Conservation (phyloP, 2,888 invertebrate genomes). For the Caenorhabditis parvicauda region DNA sequence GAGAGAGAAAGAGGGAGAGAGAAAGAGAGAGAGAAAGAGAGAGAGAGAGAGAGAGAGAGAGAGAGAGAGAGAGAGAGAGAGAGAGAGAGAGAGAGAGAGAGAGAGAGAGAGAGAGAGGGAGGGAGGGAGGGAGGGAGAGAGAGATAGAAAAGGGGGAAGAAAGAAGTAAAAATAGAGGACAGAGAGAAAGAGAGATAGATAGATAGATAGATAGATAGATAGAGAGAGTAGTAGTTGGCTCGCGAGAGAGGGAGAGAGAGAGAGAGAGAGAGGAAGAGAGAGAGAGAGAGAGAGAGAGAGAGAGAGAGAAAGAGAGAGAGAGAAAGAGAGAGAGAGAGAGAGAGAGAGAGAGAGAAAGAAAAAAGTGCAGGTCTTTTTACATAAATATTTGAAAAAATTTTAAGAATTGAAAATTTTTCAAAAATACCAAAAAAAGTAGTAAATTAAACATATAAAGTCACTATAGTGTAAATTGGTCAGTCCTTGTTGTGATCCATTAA, state of each 20-base stretch:
- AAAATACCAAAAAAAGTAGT: no score
- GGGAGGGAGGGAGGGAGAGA: background rate
- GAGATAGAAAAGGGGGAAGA: background rate
- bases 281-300: conserved; percentile 13
- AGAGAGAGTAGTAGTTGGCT: conserved; percentile 7
- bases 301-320: conserved; percentile 9
- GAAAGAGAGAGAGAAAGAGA: background rate
- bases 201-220: conserved; percentile 9
- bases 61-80: background rate
- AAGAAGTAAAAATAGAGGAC: conserved; percentile 1
- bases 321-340: background rate
- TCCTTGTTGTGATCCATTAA: no score
- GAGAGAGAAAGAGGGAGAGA: conserved; percentile 5
- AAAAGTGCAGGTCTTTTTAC: background rate
- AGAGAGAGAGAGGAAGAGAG: conserved; percentile 2
- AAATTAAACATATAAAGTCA: no score
- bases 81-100: conserved; percentile 1
- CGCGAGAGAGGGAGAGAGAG: background rate
- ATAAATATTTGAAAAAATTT: no score
- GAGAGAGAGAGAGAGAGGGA: conserved; percentile 1
- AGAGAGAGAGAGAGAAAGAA: background rate
- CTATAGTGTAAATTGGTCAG: no score
- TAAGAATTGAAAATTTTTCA: no score
- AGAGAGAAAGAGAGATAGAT: background rate
- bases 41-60: background rate